These are phyloP conservation scores for Strigops habroptila DNA, from an alignment of 2,113 vertebrate genomes.

Conservation along the genomic window DNA sequence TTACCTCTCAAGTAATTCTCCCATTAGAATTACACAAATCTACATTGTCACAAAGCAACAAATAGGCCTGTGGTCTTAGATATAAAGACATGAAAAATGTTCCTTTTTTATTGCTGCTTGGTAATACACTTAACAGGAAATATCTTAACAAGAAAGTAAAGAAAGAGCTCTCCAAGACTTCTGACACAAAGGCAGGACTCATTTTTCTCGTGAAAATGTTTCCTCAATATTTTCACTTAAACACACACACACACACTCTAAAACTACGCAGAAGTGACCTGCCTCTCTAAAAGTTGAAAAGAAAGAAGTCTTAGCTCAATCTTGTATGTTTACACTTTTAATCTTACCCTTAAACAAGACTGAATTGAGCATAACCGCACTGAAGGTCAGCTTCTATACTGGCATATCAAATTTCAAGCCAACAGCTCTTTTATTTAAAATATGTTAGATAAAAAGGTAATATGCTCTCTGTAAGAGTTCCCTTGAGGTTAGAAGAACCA, in stretches of 20 bases:
- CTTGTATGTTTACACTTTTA: constrained; percentile 20
- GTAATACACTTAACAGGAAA: neutral
- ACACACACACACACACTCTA: neutral
- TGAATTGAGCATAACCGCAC: neutral
- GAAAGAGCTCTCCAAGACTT: neutral
- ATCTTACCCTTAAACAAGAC: constrained; percentile 20
- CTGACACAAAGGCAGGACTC: neutral
- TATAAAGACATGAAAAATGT: neutral
- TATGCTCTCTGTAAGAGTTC: constrained; percentile 59
- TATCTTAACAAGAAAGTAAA: neutral
- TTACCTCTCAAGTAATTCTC: neutral
- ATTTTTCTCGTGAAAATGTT: neutral
- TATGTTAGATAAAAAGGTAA: constrained; percentile 65
- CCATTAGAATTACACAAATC: neutral
- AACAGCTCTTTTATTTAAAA: constrained; percentile 60
- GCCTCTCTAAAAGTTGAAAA: neutral
- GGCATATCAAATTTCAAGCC: constrained; percentile 56
- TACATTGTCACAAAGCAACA: neutral
- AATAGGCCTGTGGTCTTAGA: neutral
- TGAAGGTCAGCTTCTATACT: constrained; percentile 19
- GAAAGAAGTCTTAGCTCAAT: neutral
- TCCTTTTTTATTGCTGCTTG: neutral
- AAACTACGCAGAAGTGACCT: neutral
- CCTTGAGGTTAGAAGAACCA: constrained; percentile 50
- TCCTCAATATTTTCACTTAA: neutral